Base-by-base conservation (phyloP, 2,888 invertebrate genomes). In the Atherix ibis region DNA sequence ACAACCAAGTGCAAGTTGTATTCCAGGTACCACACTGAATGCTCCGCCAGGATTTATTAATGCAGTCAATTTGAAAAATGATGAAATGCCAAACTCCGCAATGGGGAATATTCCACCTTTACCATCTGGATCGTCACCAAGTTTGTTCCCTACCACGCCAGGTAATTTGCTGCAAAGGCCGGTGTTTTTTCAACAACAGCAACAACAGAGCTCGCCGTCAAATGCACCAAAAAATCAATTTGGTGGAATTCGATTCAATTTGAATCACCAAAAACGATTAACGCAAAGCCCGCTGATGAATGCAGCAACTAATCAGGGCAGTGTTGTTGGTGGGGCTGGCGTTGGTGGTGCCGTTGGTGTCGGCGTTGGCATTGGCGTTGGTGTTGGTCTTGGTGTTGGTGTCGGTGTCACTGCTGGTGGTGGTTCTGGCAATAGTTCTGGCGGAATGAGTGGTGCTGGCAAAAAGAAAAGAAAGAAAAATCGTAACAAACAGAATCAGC, bases 381-480 rank as follows among this genome's bases (percentile, higher is more conserved):
- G 34, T 16, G 22, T 28, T 15, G 38, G 52, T 37, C 66, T 58
- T 39, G 66, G 63, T 39, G 71, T 43, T 22, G n/a, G n/a, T n/a
- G n/a, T n/a, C n/a, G n/a, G n/a, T n/a, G n/a, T n/a, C n/a, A n/a
- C n/a, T n/a, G n/a, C n/a, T n/a, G n/a, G n/a, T n/a, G n/a, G n/a
- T n/a, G n/a, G n/a, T n/a, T n/a, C n/a, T n/a, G n/a, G n/a, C 22
- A 34, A 18, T 45, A 45, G 26, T 48, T 60, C 41, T 45, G 58
- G 56, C 10, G 45, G 34, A 15, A 24, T 28, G 14, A 38, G 52
- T 37, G 66, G 58, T 39, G 66, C 63, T 39, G 71, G 43, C 2
- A 81, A 82, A 64, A 82, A 79, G 62, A 82, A 82, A 53, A 71
- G 79, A 34, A 82, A 79, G 60, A 71, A 75, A 41, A 78, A 76